These are phyloP conservation scores for Oncopeltus fasciatus DNA, from an alignment of 1,140 invertebrate species.

Conservation along the genomic window DNA sequence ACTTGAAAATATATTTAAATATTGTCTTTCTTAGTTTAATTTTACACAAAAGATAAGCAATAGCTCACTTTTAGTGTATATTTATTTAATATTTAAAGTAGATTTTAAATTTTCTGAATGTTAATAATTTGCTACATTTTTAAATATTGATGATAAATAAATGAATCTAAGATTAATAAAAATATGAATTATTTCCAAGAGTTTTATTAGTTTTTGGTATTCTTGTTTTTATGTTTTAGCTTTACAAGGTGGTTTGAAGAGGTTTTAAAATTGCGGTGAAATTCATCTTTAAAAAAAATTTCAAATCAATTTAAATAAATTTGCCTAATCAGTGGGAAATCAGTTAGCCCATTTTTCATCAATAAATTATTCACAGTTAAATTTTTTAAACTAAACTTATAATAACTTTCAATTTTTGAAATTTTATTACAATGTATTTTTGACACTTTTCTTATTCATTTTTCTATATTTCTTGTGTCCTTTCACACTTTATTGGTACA, in stretches of 20 bases:
- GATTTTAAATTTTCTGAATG: neutral
- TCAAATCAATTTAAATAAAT: neutral
- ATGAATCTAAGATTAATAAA: too few species aligned
- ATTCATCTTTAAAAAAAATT: neutral
- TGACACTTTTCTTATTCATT: slow-evolving; percentile 2
- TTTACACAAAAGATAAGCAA: neutral
- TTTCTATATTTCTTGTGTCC: neutral
- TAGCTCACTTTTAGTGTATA: neutral
- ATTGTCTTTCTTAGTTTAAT: neutral
- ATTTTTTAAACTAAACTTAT: neutral
- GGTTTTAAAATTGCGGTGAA: too few species aligned
- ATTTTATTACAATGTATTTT: slow-evolving; percentile 2
- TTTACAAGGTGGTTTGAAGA: neutral
- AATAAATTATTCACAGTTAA: neutral
- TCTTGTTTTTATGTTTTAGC: neutral
- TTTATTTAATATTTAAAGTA: neutral
- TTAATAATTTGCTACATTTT: neutral
- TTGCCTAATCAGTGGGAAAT: neutral
- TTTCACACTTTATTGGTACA: neutral
- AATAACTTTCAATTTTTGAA: neutral
- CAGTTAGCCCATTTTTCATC: neutral
- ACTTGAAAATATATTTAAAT: neutral
- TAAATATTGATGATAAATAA: neutral
- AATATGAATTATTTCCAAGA: too few species aligned
- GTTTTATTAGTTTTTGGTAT: too few species aligned